Evolutionary conservation across 2,888 invertebrate species (phyloP).

Genomic region (Xanthorhoe designata): DNA sequence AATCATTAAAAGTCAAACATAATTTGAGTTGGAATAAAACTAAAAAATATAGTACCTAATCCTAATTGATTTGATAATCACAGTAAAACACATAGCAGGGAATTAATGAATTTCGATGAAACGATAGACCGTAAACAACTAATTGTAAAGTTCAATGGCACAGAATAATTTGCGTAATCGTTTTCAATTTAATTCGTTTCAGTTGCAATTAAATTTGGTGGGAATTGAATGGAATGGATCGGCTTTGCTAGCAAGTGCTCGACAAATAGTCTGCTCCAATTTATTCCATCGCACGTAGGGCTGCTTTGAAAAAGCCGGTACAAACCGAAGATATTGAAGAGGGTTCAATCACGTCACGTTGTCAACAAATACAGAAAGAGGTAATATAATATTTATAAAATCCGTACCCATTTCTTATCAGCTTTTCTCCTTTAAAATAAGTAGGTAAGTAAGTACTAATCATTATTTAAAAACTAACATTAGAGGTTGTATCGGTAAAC

Average conservation of each 20-base stretch:
- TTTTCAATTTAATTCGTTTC: slow-evolving; percentile 73
- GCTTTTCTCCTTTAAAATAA: too few species aligned
- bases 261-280: slow-evolving; percentile 80
- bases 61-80: background rate
- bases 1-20: too few species aligned
- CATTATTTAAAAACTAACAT: too few species aligned
- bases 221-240: slow-evolving; percentile 77
- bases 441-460: too few species aligned
- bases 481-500: too few species aligned
- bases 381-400: background rate
- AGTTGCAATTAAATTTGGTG: slow-evolving; percentile 81
- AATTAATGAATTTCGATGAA: slow-evolving; percentile 4
- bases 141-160: slow-evolving; percentile 42
- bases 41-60: background rate
- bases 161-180: slow-evolving; percentile 67
- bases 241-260: slow-evolving; percentile 72
- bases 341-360: slow-evolving; percentile 4
- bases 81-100: background rate
- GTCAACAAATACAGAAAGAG: background rate
- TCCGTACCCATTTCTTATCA: too few species aligned
- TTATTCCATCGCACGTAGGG: slow-evolving; percentile 66
- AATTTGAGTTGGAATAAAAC: background rate
- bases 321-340: slow-evolving; percentile 4
- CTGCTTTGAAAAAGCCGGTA: slow-evolving; percentile 11
- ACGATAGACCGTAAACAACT: slow-evolving; percentile 13